These are phyloP conservation scores for Malacoraja senta DNA, from an alignment of 2,797 vertebrate species.

Conservation along the genomic window DNA sequence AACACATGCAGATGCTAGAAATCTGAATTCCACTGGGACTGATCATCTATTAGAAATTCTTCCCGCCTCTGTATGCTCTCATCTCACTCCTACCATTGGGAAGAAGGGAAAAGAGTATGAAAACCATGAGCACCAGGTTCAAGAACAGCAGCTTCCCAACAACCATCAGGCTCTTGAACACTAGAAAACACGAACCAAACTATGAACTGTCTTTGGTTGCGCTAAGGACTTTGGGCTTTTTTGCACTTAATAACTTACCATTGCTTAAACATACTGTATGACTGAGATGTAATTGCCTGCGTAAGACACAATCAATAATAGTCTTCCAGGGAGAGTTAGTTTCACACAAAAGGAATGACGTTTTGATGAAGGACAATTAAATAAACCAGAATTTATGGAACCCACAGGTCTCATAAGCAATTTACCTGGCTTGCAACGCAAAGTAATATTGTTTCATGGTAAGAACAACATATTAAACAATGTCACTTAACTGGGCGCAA, in stretches of 20 bases:
- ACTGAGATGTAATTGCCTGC: neutral
- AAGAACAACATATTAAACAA: neutral
- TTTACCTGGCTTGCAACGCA: neutral
- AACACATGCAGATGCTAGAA: too few species aligned
- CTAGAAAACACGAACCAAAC: too few species aligned
- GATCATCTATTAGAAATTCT: neutral
- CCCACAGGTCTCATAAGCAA: neutral
- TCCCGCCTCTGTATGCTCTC: neutral
- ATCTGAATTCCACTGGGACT: neutral
- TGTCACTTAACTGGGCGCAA: neutral
- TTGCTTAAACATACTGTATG: neutral
- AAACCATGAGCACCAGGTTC: too few species aligned
- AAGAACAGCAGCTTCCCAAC: too few species aligned
- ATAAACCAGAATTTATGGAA: neutral
- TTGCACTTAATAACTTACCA: neutral
- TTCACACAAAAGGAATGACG: neutral
- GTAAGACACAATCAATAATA: neutral
- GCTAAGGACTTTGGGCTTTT: too few species aligned
- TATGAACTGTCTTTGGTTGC: too few species aligned
- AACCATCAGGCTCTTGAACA: too few species aligned
- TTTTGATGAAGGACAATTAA: neutral
- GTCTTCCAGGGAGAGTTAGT: slow-evolving; percentile 13
- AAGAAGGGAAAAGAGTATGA: too few species aligned
- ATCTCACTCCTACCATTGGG: too few species aligned
- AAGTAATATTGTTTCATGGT: neutral